Conservation (phyloP, 2,888 invertebrate species). For the Latrodectus hesperus region DNA sequence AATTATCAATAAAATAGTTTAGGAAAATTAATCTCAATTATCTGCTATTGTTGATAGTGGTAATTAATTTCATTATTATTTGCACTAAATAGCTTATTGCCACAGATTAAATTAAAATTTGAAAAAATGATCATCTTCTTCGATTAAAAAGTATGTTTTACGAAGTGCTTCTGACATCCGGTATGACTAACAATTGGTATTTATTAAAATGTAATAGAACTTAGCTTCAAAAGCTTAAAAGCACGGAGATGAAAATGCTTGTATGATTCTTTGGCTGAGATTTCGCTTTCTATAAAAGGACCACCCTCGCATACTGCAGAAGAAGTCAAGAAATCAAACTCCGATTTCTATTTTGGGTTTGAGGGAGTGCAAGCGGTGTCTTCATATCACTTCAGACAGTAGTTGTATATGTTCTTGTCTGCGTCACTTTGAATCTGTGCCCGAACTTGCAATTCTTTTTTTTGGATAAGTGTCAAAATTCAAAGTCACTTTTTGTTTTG, state of each 20-base stretch:
- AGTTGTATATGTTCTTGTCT: neutral
- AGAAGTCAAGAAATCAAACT: conserved; percentile 35
- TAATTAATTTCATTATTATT: too few species aligned
- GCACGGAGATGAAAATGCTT: neutral
- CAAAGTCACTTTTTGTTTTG: conserved; percentile 31
- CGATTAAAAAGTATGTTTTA: too few species aligned
- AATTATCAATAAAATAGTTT: too few species aligned
- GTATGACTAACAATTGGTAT: too few species aligned
- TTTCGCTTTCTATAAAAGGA: conserved; percentile 30
- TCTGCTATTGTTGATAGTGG: too few species aligned
- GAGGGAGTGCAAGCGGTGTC: conserved; percentile 26
- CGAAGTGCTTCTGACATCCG: too few species aligned
- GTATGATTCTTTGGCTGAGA: neutral
- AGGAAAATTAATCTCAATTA: too few species aligned
- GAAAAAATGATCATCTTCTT: too few species aligned
- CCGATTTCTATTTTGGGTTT: conserved; percentile 48
- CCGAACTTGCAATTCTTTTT: conserved; percentile 20
- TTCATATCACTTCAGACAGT: conserved; percentile 1
- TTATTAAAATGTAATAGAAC: too few species aligned
- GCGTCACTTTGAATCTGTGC: conserved; percentile 57
- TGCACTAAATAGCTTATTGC: too few species aligned
- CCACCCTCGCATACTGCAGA: conserved; percentile 21
- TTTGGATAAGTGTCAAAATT: conserved; percentile 40
- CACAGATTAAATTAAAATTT: too few species aligned
- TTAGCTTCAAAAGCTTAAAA: too few species aligned